Base-by-base conservation (phyloP, 2,888 invertebrate species). In the Zygogramma bicolorata region DNA sequence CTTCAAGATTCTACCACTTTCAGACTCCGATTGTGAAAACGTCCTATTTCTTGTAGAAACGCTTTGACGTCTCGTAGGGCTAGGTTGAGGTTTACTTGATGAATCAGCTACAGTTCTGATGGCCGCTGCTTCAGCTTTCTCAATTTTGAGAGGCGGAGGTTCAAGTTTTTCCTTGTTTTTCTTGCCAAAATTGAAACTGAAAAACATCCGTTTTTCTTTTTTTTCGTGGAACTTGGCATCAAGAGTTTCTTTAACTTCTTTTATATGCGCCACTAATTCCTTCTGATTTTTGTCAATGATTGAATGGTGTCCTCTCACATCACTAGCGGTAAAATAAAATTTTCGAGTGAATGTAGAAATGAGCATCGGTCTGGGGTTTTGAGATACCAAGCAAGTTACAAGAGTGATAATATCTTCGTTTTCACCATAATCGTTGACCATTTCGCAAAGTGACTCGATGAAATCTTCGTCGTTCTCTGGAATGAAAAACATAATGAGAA, bases 301-400 rank as follows among this genome's bases (percentile, higher is more conserved):
- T 10, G 75, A 76, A 65, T 82, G 78, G 65, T 82, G 79, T 7
- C 83, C 84, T 62, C 84, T 72, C 22, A 80, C 65, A 4, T 75
- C 68, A 49, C 80, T 82, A 8, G 79, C 62, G 4, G 77, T 75
- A 20, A 85, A 68, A 70, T 82, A 86, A 70, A 86, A 85, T 74
- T 84, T 84, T 72, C 82, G 80, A 6, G 85, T 86, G 57, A 86
- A 71, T 4, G 86, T 85, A 7, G 85, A 85, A 49, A 86, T 81
- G 13, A 83, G 73, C 29, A 84, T 73, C 0, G 84, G 83, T 25
- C 72, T 71, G 4, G 42, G 38, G 13, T 60, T 34, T n/a, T 71
- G 70, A 1, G 71, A 66, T 25, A 75, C 68, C 0, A 72, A 60
- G n/a, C 75, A 72, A 0, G 80, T 81, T 1, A 82, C 72, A 10